Evolutionary conservation across 2,113 vertebrate genomes (phyloP).

Genomic region (Pandion haliaetus): DNA sequence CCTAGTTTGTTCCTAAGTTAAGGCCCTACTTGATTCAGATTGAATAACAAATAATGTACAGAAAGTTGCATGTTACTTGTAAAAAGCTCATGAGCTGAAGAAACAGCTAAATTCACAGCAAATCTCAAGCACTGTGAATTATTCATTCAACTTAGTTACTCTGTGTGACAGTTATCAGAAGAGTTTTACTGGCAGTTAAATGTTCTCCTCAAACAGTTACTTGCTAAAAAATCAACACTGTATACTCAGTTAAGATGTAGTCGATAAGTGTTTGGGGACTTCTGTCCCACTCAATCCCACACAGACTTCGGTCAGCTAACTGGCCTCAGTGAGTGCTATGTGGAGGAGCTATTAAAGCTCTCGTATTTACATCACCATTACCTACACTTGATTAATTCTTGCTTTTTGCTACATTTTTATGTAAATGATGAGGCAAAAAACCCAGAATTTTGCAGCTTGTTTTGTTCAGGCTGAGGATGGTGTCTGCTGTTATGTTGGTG

Average conservation of each 20-base stretch:
- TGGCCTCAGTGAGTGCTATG: not conserved
- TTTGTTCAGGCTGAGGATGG: not conserved
- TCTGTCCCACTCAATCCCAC: not conserved
- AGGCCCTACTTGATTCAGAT: not conserved
- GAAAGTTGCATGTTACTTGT: not conserved
- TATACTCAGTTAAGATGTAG: not conserved
- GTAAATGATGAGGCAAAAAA: not conserved
- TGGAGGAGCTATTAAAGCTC: not conserved
- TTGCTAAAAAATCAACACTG: not conserved
- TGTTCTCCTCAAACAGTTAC: not conserved
- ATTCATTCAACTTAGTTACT: not conserved
- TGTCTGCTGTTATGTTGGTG: not conserved
- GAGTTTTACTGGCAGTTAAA: not conserved
- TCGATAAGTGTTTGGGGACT: fast-evolving
- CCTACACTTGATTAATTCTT: not conserved
- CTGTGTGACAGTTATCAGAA: not conserved
- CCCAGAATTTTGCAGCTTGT: not conserved
- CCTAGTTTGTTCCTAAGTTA: not conserved
- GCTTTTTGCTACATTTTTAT: not conserved
- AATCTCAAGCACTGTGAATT: not conserved
- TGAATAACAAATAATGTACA: not conserved
- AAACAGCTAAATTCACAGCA: not conserved
- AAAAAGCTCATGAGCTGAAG: not conserved
- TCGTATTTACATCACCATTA: not conserved
- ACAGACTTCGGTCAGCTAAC: not conserved